phyloP scores from a whole-genome alignment of 2,888 invertebrate species.

The Lasioglossum morio region DNA sequence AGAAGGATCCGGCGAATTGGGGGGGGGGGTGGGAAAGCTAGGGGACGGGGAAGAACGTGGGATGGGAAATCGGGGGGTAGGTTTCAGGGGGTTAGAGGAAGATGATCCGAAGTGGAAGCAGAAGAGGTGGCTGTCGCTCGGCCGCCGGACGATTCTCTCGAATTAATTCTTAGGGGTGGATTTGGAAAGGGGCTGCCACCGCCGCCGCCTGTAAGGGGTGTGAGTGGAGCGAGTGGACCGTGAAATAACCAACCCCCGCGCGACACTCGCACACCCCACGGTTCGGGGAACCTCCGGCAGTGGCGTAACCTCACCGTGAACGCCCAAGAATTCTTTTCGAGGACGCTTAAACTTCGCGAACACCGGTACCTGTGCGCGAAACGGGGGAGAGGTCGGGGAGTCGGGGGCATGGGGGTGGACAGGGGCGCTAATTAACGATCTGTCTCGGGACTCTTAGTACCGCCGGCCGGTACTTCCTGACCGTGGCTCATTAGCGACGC shows the following conservation, averaged over 20 bases:
- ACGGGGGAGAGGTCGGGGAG: not conserved
- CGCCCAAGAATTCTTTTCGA: constrained; percentile 46
- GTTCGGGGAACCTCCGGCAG: constrained; percentile 71
- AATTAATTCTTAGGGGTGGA: constrained; percentile 84
- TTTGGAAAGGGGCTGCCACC: constrained; percentile 69
- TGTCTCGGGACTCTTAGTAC: constrained; percentile 51
- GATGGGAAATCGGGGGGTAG: not conserved
- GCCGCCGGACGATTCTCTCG: constrained; percentile 83
- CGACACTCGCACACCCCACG: constrained; percentile 73
- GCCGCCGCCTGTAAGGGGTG: constrained; percentile 75
- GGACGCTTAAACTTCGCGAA: constrained; percentile 45
- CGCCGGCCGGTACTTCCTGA: constrained; percentile 14
- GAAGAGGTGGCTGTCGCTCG: constrained; percentile 78
- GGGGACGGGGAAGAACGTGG: not conserved
- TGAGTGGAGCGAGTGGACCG: constrained; percentile 84
- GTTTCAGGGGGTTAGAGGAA: constrained; percentile 47
- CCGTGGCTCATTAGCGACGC: constrained; percentile 51
- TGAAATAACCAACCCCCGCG: constrained; percentile 84
- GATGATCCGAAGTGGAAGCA: constrained; percentile 64
- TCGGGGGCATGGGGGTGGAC: not conserved
- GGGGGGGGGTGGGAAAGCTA: not conserved
- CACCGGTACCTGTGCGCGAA: constrained; percentile 18
- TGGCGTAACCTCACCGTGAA: constrained; percentile 75
- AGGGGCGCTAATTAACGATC: constrained; percentile 58
- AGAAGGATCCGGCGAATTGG: constrained; percentile 51